A percentile compares a stretch with the other conserved stretches of the same genome.
Evolutionary conservation across 2,888 invertebrate species (phyloP).

Genomic region (Clistopyga incitator): DNA sequence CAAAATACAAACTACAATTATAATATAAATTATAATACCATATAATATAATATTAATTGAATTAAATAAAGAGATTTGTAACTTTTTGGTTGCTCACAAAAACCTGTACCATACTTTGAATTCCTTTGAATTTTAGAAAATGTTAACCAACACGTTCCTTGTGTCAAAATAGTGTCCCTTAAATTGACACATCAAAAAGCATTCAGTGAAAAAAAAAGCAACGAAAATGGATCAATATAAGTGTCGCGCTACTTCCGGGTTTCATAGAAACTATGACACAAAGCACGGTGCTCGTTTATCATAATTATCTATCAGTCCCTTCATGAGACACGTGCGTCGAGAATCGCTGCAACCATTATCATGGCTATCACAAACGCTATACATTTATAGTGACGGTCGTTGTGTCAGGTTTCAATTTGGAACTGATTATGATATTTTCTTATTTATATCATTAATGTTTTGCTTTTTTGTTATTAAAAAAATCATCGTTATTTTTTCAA

Average conservation of each 20-base stretch:
- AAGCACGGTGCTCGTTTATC: constrained; percentile 63
- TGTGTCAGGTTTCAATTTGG: neutral
- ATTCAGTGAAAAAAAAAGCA: neutral
- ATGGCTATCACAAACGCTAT: neutral
- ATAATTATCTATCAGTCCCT: constrained; percentile 68
- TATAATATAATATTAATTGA: too few relatives aligned
- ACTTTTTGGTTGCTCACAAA: neutral
- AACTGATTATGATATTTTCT: neutral
- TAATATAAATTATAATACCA: too few relatives aligned
- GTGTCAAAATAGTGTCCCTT: neutral
- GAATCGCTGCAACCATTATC: constrained; percentile 1
- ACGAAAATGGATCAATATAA: constrained; percentile 5
- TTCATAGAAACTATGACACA: constrained; percentile 23
- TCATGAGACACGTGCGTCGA: constrained; percentile 39
- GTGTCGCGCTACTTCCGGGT: constrained; percentile 9
- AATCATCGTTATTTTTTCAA: neutral
- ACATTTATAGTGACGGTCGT: neutral
- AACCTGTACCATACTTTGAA: neutral
- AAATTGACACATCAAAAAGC: constrained; percentile 11
- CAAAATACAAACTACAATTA: too few relatives aligned
- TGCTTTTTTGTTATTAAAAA: neutral
- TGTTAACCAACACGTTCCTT: neutral
- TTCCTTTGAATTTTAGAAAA: neutral
- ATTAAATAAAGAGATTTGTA: neutral
- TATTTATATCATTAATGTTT: neutral